These are phyloP conservation scores for Lethocerus indicus DNA, from an alignment of 1,140 invertebrate species.

Conservation along the genomic window DNA sequence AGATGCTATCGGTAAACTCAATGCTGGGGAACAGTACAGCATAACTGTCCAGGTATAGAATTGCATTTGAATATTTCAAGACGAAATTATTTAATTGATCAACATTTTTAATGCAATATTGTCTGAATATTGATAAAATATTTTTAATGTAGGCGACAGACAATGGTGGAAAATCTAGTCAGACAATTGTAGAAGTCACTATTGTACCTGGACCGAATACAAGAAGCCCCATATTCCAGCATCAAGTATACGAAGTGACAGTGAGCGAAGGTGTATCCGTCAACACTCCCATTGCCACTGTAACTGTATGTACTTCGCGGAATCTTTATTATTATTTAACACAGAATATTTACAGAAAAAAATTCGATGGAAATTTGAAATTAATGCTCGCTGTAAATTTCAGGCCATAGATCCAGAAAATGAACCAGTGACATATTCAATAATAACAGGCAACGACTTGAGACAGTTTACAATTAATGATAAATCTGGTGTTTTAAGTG, in stretches of 20 bases:
- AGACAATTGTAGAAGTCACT: constrained; percentile 68
- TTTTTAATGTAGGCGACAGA: constrained; percentile 30
- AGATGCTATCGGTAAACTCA: constrained; percentile 38
- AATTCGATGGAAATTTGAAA: background rate
- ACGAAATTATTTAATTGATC: too few relatives aligned
- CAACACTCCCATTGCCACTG: constrained; percentile 61
- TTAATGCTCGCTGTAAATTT: background rate
- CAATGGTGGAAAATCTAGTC: constrained; percentile 29
- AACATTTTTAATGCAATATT: too few relatives aligned
- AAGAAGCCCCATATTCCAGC: constrained; percentile 60
- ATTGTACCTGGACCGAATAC: constrained; percentile 71
- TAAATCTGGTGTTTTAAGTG: constrained; percentile 61
- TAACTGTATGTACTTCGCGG: constrained; percentile 30
- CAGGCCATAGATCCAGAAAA: constrained; percentile 77
- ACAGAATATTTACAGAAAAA: constrained; percentile 6
- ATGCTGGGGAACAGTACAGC: constrained; percentile 74
- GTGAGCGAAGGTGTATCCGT: constrained; percentile 75
- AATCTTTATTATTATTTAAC: background rate
- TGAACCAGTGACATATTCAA: constrained; percentile 68
- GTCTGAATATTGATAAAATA: too few relatives aligned
- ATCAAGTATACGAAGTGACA: constrained; percentile 63
- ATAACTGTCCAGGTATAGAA: constrained; percentile 68
- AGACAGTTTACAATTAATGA: constrained; percentile 69
- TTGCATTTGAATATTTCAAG: too few relatives aligned
- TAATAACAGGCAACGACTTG: constrained; percentile 69